Base-by-base conservation (phyloP, 92 coral and sea anemone species). In the Epizoanthus stellaris region DNA sequence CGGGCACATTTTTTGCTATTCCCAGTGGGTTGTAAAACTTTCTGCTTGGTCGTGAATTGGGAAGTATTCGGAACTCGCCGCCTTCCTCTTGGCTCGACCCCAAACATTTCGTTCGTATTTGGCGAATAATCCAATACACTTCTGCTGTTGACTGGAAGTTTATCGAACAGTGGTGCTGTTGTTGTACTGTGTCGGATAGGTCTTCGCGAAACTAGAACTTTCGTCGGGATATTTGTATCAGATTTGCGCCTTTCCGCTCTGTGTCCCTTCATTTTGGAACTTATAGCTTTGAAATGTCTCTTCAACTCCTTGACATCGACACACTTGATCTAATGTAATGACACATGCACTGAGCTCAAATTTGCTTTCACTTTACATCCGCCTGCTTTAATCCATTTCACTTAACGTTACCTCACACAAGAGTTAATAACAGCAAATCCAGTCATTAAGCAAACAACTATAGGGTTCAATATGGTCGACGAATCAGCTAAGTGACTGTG, bases 181-280 rank as follows among this genome's bases (percentile, higher is more conserved):
- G 83, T 45, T 43, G 83, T 79, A 23, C 83, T 79, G 73, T 63
- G 83, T 5, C 83, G 83, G 30, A n/a, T 43, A 42, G 83, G 83
- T 30, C 62, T 63, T 63, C 83, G 83, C 23, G 73, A 14, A 20
- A 45, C 82, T 38, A 59, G 0, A 12, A 45, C 83, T 63, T 63
- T 62, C n/a, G 14, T 49, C 15, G 83, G 59, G 1, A 79, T 63
- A 79, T 5, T 79, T 61, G 83, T 63, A 11, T 79, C 72, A 11
- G 83, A 79, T 59, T 79, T 79, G 60, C 83, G 83, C 15, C 83
- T 62, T 63, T 64, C 83, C n/a, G n/a, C n/a, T 79, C n/a, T 63
- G 12, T 19, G 21, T 21, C 66, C 43, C 15, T 14, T 79, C 83
- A 79, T 79, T 20, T 14, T 45, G 73, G 30, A 13, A n/a, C 17